phyloP scores from a whole-genome alignment of 1,140 invertebrate species.

The Carposina sasakii region DNA sequence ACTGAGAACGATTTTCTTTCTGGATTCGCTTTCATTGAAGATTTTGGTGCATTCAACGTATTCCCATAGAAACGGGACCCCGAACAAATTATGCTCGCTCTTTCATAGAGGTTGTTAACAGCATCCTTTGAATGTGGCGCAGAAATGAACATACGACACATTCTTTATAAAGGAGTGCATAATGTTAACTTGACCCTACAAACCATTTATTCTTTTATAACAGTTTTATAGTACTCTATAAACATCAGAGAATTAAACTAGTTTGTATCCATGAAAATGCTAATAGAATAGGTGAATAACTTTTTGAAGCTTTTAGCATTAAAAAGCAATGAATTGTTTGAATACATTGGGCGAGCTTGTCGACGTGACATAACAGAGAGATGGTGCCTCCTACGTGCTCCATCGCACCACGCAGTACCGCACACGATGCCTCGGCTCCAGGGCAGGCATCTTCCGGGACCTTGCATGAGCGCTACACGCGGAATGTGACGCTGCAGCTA shows the following conservation, averaged over 20 bases:
- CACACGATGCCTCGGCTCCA: slow-evolving; percentile 24
- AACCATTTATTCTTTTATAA: slow-evolving; percentile 47
- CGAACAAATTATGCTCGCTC: slow-evolving; percentile 68
- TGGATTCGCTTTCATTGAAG: too few relatives aligned
- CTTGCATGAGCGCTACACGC: neutral
- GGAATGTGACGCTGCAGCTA: slow-evolving; percentile 22
- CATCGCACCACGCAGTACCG: too few relatives aligned
- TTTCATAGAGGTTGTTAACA: slow-evolving; percentile 70
- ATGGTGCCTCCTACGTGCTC: slow-evolving; percentile 35
- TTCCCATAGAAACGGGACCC: slow-evolving; percentile 68
- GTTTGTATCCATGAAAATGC: slow-evolving; percentile 41
- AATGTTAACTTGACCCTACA: slow-evolving; percentile 60
- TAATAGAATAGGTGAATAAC: too few relatives aligned
- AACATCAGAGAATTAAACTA: slow-evolving; percentile 38
- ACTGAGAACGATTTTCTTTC: too few relatives aligned
- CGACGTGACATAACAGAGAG: slow-evolving; percentile 16
- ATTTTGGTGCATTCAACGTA: slow-evolving; percentile 31
- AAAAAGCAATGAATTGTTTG: too few relatives aligned
- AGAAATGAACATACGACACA: slow-evolving; percentile 68
- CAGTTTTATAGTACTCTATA: slow-evolving; percentile 47
- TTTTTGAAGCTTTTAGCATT: too few relatives aligned
- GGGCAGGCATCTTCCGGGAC: slow-evolving; percentile 2
- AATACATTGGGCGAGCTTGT: too few relatives aligned
- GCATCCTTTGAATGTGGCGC: slow-evolving; percentile 63
- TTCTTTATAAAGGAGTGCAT: slow-evolving; percentile 54